A percentile compares a stretch with the other conserved stretches of the same genome.
phyloP scores from a whole-genome alignment of 1,140 invertebrate genomes.

The Bombyx mori region ASM3026992v2 NC_085129.1:11176001-11176500 shows the following conservation, averaged over 20 bases:
- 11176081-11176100: constrained; percentile 35
- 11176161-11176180: constrained; percentile 69
- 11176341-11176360: constrained; percentile 43
- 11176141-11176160: constrained; percentile 62
- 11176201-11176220: constrained; percentile 64
- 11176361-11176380: constrained; percentile 42
- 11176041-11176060: constrained; percentile 31
- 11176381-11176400: constrained; percentile 61
- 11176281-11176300: constrained; percentile 20
- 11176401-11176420: constrained; percentile 23
- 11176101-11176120: constrained; percentile 26
- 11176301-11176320: constrained; percentile 37
- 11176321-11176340: constrained; percentile 63
- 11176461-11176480: too few relatives aligned
- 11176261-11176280: constrained; percentile 35
- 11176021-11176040: constrained; percentile 20
- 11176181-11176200: constrained; percentile 64
- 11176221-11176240: constrained; percentile 63
- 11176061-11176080: constrained; percentile 62
- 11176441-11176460: constrained; percentile 25
- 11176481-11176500: too few relatives aligned
- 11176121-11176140: constrained; percentile 50
- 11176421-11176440: constrained; percentile 22
- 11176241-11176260: constrained; percentile 59
- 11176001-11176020: constrained; percentile 11